These are phyloP conservation scores for Pan troglodytes DNA, from an alignment of 2,113 vertebrate species.

Conservation along the genomic window DNA sequence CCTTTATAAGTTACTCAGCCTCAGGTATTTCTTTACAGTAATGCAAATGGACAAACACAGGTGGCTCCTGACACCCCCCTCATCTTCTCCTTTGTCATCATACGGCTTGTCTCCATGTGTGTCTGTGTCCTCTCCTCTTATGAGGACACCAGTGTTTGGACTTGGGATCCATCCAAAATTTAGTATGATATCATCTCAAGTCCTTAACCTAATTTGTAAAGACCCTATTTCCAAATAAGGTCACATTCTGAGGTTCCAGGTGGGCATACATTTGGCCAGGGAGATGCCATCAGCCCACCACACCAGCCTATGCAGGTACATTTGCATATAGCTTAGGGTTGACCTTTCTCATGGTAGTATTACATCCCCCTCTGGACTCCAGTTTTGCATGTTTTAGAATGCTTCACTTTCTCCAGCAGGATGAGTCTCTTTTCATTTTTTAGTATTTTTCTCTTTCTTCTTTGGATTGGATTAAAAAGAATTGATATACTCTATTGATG, in stretches of 20 bases:
- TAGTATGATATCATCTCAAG: background rate
- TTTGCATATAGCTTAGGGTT: background rate
- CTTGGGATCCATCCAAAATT: background rate
- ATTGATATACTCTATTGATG: background rate
- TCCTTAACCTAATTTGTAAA: background rate
- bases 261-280: fast-evolving
- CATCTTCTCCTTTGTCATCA: background rate
- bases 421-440: background rate
- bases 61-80: background rate
- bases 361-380: too few species aligned
- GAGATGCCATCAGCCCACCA: fast-evolving
- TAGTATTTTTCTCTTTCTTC: background rate
- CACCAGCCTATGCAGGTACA: background rate
- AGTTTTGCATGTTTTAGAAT: background rate
- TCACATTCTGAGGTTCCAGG: background rate
- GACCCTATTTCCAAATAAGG: background rate
- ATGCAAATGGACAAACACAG: too few species aligned
- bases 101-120: background rate
- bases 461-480: background rate
- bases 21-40: too few species aligned
- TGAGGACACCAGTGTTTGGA: background rate
- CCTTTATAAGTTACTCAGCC: too few species aligned
- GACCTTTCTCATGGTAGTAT: background rate
- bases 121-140: background rate
- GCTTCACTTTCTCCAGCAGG: background rate